Percentiles rank a stretch among this genome's conserved stretches.
phyloP scores from a whole-genome alignment of 2,113 vertebrate genomes.

The Bubo blakistoni region DNA sequence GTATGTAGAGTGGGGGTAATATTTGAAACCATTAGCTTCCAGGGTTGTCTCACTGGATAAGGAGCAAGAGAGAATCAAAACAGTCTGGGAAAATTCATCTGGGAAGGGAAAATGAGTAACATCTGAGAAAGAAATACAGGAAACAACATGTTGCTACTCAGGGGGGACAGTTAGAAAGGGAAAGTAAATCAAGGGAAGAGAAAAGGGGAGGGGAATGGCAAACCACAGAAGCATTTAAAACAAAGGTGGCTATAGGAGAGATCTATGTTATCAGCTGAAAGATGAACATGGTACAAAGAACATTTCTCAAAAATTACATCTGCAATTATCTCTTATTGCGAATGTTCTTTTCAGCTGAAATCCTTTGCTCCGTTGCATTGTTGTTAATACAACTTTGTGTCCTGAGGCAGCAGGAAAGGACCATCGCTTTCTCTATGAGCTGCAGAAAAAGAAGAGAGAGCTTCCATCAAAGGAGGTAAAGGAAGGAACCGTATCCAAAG shows the following conservation, averaged over 20 bases:
- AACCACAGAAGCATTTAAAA: background rate
- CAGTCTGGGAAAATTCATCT: background rate
- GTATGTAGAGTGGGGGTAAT: background rate
- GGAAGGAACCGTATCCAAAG: background rate
- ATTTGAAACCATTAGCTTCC: background rate
- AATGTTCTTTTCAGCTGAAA: background rate
- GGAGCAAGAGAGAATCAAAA: background rate
- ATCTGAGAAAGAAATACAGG: background rate
- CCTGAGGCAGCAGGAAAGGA: background rate
- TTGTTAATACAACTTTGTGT: background rate
- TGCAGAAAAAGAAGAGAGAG: background rate
- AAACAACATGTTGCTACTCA: background rate
- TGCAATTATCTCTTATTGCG: background rate
- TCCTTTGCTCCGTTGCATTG: background rate
- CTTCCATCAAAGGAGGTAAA: background rate
- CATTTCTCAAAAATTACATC: background rate
- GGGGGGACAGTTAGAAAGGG: background rate
- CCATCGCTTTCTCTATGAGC: background rate
- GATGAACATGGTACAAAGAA: background rate
- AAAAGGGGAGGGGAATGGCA: background rate
- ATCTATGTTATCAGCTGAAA: background rate
- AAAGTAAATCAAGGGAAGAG: background rate
- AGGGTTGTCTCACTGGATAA: background rate
- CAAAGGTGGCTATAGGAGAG: background rate
- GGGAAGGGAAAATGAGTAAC: background rate